Percentiles rank a stretch among this genome's conserved stretches.
Conservation (phyloP, 2,113 vertebrate genomes). For the Condylura cristata region DNA sequence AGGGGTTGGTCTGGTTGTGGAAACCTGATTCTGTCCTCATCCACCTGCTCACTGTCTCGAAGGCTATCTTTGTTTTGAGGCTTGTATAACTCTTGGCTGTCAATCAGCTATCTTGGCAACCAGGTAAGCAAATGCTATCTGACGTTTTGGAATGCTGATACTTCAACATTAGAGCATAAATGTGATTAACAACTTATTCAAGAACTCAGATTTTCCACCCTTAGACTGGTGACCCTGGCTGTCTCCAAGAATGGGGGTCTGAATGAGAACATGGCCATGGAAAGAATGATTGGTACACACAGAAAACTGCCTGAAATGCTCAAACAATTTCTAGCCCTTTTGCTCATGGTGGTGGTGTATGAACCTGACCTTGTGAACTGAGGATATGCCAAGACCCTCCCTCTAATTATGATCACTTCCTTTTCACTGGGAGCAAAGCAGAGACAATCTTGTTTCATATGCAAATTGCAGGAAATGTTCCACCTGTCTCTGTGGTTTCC, state of each 20-base stretch:
- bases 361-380: background rate
- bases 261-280: background rate
- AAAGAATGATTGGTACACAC: background rate
- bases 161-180: background rate
- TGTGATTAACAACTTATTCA: background rate
- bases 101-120: background rate
- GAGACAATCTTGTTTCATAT: background rate
- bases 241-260: background rate
- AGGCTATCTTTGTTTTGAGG: background rate
- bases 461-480: background rate
- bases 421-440: background rate
- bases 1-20: background rate
- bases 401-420: conserved; percentile 6
- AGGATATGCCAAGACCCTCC: background rate
- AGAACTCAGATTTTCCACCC: background rate
- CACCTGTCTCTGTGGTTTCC: background rate
- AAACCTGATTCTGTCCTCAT: background rate
- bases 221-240: background rate
- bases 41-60: background rate
- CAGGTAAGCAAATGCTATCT: background rate
- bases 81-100: background rate
- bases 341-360: background rate
- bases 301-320: background rate
- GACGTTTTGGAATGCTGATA: background rate
- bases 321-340: rapidly evolving